Base-by-base conservation (phyloP, 1,140 invertebrate genomes). In the Drosophila pruinosa region DNA sequence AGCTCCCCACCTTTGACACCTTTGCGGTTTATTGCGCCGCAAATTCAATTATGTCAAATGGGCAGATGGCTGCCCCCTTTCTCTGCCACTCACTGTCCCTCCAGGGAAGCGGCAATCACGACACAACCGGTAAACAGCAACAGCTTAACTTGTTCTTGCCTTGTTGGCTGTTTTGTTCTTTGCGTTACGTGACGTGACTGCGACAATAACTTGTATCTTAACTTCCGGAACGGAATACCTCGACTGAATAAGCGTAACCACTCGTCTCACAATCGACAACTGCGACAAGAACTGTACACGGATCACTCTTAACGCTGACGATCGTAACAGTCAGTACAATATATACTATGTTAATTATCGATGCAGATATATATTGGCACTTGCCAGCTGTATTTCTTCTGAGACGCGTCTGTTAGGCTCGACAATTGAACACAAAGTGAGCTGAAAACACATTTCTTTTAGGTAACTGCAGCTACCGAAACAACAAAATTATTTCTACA, bases 371-470 rank as follows among this genome's bases (percentile, higher is more conserved):
- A 15, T 21, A 28, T 19, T 22, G 36, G 47, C 50, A 54, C 28
- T 70, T 70, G 67, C 38, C 67, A 63, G 62, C 15, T 54, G 58
- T 12, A 38, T 45, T n/a, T 45, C 3, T 28, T 45, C 34, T 24
- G 61, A 52, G 3, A 59, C 38, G 62, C 70, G 77, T 68, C 74
- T 63, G 43, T 61, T 68, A 56, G 53, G 75, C 73, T 77, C 81
- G 74, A 41, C 81, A 72, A 81, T 72, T 72, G 63, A 69, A 65
- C 64, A 34, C 57, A 67, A 75, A 86, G 54, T 86, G 81, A 81
- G 56, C 76, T 78, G 48, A 79, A 69, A 71, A 71, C 38, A 17
- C 45, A 65, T 85, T 86, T 74, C 56, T 74, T 85, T 86, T 80
- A 63, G 72, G 63, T 72, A 73, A 61, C 71, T 53, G 65, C 75